These are phyloP conservation scores for Gouania willdenowi DNA, from an alignment of 2,797 vertebrate genomes.

Conservation along the genomic window DNA sequence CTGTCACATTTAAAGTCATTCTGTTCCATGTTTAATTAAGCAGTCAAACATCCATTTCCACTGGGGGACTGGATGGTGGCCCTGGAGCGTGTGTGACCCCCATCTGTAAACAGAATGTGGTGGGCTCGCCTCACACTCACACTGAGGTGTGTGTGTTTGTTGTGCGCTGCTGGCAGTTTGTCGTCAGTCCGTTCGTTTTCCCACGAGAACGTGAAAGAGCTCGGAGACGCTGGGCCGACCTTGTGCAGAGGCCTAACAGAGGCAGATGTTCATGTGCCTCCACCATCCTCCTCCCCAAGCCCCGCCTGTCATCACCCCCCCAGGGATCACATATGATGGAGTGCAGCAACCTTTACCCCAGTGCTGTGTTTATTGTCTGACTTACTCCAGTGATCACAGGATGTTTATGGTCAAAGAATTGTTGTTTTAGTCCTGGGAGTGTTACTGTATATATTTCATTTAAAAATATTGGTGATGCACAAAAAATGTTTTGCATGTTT, in stretches of 20 bases:
- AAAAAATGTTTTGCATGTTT: no score
- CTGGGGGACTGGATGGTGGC: no score
- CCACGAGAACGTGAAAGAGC: slow-evolving; percentile 34
- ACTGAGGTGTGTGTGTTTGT: slow-evolving; percentile 56
- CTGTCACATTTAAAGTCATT: no score
- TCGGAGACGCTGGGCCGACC: slow-evolving; percentile 29
- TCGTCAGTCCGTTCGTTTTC: slow-evolving; percentile 46
- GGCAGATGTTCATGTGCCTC: slow-evolving; percentile 46
- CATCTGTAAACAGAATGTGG: neutral
- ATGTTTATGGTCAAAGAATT: no score
- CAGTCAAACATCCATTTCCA: no score
- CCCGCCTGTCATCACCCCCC: slow-evolving; percentile 3
- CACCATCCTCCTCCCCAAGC: slow-evolving; percentile 13
- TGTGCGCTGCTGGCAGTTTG: slow-evolving; percentile 46
- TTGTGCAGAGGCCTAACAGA: slow-evolving; percentile 35
- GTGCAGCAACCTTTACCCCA: neutral
- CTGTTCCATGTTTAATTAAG: no score
- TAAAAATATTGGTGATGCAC: no score
- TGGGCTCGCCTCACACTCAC: slow-evolving; percentile 22
- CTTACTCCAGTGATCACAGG: no score
- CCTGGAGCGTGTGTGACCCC: neutral
- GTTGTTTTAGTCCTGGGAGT: no score
- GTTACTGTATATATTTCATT: no score
- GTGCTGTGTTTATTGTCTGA: neutral
- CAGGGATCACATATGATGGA: neutral